Conservation (phyloP, 92 coral and sea anemone genomes). For the Anthopleura xanthogrammica region DNA sequence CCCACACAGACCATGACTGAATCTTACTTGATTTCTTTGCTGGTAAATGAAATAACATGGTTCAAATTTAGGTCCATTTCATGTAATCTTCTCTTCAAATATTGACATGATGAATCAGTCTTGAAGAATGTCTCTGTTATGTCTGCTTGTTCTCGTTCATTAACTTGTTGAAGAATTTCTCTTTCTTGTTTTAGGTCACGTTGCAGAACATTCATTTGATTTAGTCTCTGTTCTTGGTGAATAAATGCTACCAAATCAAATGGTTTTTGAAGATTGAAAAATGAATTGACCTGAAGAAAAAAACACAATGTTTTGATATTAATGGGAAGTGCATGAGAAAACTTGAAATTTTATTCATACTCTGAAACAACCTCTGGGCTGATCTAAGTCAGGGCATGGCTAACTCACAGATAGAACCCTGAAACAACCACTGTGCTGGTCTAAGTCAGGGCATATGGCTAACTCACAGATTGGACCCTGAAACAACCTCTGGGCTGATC, state of each 20-base stretch:
- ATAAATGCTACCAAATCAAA: slow-evolving; percentile 84
- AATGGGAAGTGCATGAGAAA: too few relatives aligned
- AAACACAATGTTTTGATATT: background rate
- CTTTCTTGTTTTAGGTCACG: slow-evolving; percentile 55
- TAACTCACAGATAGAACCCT: too few relatives aligned
- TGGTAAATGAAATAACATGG: slow-evolving; percentile 65
- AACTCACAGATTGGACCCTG: too few relatives aligned
- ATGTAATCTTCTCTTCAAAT: slow-evolving; percentile 49
- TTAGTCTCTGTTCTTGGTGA: slow-evolving; percentile 60
- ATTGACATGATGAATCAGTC: slow-evolving; percentile 67
- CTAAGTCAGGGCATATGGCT: too few relatives aligned
- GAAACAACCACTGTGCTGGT: too few relatives aligned
- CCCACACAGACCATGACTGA: too few relatives aligned
- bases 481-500: too few relatives aligned
- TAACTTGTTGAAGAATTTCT: slow-evolving; percentile 46
- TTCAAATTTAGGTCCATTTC: slow-evolving; percentile 68
- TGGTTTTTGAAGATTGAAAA: slow-evolving; percentile 79
- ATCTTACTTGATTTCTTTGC: slow-evolving; percentile 76
- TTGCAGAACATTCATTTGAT: slow-evolving; percentile 41
- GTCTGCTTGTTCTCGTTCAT: slow-evolving; percentile 39
- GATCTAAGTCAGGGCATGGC: too few relatives aligned
- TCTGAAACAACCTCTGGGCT: too few relatives aligned
- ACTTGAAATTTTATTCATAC: too few relatives aligned
- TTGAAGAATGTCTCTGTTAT: slow-evolving; percentile 57
- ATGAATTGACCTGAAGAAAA: slow-evolving; percentile 65